Evolutionary conservation across 2,888 invertebrate species (phyloP).

Genomic region (Philaethria dido): DNA sequence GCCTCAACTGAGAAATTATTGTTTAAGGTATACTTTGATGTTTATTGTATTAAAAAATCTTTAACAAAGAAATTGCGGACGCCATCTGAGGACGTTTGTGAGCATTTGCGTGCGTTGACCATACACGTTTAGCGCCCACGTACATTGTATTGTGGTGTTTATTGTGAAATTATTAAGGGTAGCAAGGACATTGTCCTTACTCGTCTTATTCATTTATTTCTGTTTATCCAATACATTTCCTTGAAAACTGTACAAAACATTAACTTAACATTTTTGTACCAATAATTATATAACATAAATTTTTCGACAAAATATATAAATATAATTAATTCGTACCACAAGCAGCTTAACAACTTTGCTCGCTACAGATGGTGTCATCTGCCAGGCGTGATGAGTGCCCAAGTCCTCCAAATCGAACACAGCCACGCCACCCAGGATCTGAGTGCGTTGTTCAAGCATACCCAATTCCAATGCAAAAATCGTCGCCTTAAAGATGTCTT

Average conservation of each 20-base stretch:
- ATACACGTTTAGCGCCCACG: slow-evolving; percentile 27
- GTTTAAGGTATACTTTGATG: slow-evolving; percentile 12
- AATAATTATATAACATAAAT: not conserved
- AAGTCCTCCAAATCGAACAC: slow-evolving; percentile 90
- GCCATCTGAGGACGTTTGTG: not conserved
- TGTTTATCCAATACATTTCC: not conserved
- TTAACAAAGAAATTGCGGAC: slow-evolving; percentile 14
- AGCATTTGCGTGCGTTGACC: slow-evolving; percentile 24
- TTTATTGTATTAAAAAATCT: slow-evolving; percentile 25
- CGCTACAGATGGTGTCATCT: slow-evolving; percentile 65
- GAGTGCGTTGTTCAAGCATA: slow-evolving; percentile 88
- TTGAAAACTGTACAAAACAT: too few species aligned
- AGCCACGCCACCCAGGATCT: slow-evolving; percentile 90
- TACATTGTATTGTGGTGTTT: not conserved
- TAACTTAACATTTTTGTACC: too few species aligned
- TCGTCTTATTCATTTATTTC: not conserved
- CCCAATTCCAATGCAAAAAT: slow-evolving; percentile 89
- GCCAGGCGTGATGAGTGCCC: slow-evolving; percentile 88
- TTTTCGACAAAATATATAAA: too few species aligned
- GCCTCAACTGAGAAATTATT: not conserved
- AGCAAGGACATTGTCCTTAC: slow-evolving; percentile 8
- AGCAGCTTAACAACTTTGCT: slow-evolving; percentile 41
- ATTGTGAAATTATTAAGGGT: slow-evolving; percentile 3
- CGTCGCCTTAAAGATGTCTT: slow-evolving; percentile 88
- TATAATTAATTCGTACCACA: slow-evolving; percentile 80